Conservation (phyloP, 2,888 invertebrate species). For the Rugalucina vietnamica region DNA sequence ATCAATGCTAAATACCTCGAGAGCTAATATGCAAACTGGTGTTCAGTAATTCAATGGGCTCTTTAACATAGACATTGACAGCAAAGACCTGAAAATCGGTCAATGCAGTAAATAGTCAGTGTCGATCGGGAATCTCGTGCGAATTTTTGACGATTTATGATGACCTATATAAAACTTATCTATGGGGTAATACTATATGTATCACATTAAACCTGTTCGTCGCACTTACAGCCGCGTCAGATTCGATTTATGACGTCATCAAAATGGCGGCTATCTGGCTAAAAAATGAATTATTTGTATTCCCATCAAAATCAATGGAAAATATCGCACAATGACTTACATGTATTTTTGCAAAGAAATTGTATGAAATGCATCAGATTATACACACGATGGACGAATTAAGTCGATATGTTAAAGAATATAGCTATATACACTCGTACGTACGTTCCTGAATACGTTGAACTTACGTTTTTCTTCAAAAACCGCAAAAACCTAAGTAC, state of each 20-base stretch:
- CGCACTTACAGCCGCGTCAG: background rate
- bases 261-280: background rate
- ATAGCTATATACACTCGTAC: no score
- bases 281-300: no score
- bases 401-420: background rate
- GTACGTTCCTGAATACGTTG: no score
- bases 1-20: no score
- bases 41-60: no score
- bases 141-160: background rate
- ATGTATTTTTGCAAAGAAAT: background rate
- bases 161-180: background rate
- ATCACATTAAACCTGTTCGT: background rate
- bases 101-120: no score
- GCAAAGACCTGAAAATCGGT: no score
- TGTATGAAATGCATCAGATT: background rate
- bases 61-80: no score
- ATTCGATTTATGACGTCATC: background rate
- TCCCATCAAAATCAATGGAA: background rate
- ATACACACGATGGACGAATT: background rate
- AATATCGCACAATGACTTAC: background rate
- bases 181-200: background rate
- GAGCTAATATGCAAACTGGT: no score
- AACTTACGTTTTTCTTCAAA: no score
- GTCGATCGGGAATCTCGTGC: background rate
- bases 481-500: no score